Conservation (phyloP, 2,888 invertebrate species). For the Orchesella flavescens region DNA sequence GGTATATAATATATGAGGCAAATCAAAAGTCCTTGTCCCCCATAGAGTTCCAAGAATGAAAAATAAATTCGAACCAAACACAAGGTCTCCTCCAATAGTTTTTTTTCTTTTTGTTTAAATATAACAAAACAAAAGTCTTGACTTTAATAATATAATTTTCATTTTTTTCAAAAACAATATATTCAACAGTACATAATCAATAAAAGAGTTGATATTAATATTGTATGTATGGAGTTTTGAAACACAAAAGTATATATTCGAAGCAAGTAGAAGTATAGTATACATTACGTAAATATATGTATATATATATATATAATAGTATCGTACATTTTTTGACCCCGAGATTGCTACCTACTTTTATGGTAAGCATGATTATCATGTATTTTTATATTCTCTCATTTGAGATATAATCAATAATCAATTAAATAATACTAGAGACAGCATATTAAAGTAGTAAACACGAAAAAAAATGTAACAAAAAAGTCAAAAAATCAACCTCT, state of each 20-base stretch:
- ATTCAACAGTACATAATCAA: constrained; percentile 7
- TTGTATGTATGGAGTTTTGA: neutral
- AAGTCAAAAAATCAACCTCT: constrained; percentile 42
- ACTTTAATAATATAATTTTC: constrained; percentile 35
- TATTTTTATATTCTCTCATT: too few species aligned
- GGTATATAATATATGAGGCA: too few species aligned
- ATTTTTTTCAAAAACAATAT: constrained; percentile 18
- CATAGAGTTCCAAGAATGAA: neutral
- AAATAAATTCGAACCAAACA: neutral
- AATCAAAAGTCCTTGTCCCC: neutral
- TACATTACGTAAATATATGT: neutral
- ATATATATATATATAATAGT: too few species aligned
- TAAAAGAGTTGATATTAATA: too few species aligned
- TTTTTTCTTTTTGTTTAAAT: constrained; percentile 40
- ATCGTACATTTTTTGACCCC: too few species aligned
- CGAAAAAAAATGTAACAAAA: constrained; percentile 16
- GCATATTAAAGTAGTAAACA: neutral
- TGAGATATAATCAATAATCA: constrained; percentile 22
- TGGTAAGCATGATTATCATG: constrained; percentile 38
- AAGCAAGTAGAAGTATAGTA: neutral
- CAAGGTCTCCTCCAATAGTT: neutral
- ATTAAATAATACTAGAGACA: constrained; percentile 28
- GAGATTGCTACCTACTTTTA: too few species aligned
- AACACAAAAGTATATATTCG: neutral
- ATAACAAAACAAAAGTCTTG: constrained; percentile 53